Evolutionary conservation across 2,888 invertebrate genomes (phyloP).

Genomic region (Globia sparganii): DNA sequence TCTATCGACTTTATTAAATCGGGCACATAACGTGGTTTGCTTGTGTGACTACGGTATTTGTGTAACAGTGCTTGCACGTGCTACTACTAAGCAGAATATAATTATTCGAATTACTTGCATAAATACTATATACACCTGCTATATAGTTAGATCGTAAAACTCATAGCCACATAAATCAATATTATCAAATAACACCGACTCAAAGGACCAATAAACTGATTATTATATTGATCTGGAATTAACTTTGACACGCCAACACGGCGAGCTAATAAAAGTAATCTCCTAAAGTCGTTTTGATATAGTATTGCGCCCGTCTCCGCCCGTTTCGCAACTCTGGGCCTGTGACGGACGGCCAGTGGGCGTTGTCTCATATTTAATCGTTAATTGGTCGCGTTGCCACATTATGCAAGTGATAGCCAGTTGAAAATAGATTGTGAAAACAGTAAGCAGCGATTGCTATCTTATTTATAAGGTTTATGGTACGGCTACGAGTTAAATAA

Average conservation of each 20-base stretch:
- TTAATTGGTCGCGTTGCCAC: constrained; percentile 77
- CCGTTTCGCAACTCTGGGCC: constrained; percentile 60
- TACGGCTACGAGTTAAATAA: constrained; percentile 7
- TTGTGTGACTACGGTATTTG: neutral
- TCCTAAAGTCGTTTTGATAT: constrained; percentile 43
- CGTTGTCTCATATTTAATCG: constrained; percentile 77
- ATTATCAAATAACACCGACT: neutral
- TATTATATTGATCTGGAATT: constrained; percentile 38
- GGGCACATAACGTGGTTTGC: neutral
- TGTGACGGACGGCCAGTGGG: constrained; percentile 62
- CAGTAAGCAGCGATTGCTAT: constrained; percentile 48
- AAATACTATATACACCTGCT: neutral
- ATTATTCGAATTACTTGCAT: neutral
- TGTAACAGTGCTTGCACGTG: neutral
- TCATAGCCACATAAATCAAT: constrained; percentile 13
- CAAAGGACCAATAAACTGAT: constrained; percentile 24
- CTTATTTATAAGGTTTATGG: constrained; percentile 37
- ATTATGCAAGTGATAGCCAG: constrained; percentile 73
- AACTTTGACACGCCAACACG: constrained; percentile 13
- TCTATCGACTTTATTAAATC: neutral
- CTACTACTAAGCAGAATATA: neutral
- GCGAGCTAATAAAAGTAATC: constrained; percentile 55
- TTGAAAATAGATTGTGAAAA: constrained; percentile 60
- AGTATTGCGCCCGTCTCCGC: constrained; percentile 42
- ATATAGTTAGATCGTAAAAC: constrained; percentile 9